These are phyloP conservation scores for Trichonephila inaurata DNA, from an alignment of 1,140 invertebrate species.

Conservation along the genomic window DNA sequence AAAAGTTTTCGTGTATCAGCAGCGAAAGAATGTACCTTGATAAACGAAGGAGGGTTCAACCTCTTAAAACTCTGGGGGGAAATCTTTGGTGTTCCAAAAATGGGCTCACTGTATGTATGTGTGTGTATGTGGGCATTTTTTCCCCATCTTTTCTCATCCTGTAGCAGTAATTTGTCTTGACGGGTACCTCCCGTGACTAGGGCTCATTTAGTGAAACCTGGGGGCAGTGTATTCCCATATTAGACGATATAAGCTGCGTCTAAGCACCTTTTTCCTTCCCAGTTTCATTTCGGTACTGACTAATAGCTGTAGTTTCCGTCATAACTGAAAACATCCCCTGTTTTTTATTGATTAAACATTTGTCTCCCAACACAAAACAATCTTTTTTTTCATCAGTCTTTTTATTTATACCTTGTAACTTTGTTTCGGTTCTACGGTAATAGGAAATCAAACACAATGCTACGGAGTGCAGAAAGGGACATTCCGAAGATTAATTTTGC, in stretches of 20 bases:
- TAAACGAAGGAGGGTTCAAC: slow-evolving; percentile 64
- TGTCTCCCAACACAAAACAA: slow-evolving; percentile 66
- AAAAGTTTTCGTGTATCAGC: slow-evolving; percentile 64
- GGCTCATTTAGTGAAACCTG: slow-evolving; percentile 59
- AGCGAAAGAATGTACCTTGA: slow-evolving; percentile 66
- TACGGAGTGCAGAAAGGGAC: background rate
- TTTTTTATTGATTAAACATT: slow-evolving; percentile 75
- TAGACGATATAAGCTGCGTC: slow-evolving; percentile 72
- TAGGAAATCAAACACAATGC: slow-evolving; percentile 50
- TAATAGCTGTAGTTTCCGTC: slow-evolving; percentile 72
- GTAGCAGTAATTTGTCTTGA: slow-evolving; percentile 68
- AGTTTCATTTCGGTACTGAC: slow-evolving; percentile 68
- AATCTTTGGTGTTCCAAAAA: slow-evolving; percentile 69
- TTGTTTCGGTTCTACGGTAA: slow-evolving; percentile 33
- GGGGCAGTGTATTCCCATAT: slow-evolving; percentile 67
- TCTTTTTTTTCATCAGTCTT: slow-evolving; percentile 23
- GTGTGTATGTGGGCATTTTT: slow-evolving; percentile 52
- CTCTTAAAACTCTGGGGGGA: slow-evolving; percentile 64
- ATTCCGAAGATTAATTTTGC: slow-evolving; percentile 11
- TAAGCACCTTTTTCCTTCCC: slow-evolving; percentile 69
- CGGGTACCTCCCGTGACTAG: slow-evolving; percentile 68
- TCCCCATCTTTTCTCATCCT: slow-evolving; percentile 50
- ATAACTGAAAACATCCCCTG: slow-evolving; percentile 72
- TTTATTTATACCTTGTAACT: slow-evolving; percentile 53
- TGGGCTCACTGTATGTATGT: slow-evolving; percentile 48